These are phyloP conservation scores for Orestias chungarensis DNA, from an alignment of 2,797 vertebrate genomes.

Conservation along the genomic window DNA sequence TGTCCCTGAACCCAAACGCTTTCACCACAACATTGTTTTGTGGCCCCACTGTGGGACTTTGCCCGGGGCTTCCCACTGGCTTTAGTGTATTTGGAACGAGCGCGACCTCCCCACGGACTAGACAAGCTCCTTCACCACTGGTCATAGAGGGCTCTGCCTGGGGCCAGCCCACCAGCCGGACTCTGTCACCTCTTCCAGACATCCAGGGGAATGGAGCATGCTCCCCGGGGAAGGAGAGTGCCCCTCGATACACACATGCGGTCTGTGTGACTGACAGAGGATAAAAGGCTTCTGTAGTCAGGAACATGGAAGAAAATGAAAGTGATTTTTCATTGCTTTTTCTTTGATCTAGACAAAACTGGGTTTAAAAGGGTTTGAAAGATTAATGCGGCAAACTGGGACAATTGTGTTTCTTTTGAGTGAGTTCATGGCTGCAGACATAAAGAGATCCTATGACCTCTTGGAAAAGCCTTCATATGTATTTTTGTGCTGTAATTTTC, in stretches of 20 bases:
- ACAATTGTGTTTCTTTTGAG: constrained; percentile 6
- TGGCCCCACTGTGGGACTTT: constrained; percentile 63
- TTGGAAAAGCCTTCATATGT: not conserved
- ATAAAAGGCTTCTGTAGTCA: not conserved
- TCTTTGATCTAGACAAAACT: constrained; percentile 4
- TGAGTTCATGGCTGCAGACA: not conserved
- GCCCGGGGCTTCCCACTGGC: constrained; percentile 70
- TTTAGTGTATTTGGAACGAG: constrained; percentile 59
- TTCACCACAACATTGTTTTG: constrained; percentile 67
- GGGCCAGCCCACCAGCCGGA: constrained; percentile 61
- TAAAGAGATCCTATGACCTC: not conserved
- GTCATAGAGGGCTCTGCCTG: constrained; percentile 49
- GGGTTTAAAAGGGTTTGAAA: constrained; percentile 10
- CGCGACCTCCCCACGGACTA: constrained; percentile 56
- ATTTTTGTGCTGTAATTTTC: not conserved
- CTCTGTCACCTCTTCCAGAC: constrained; percentile 50
- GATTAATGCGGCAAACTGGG: constrained; percentile 4
- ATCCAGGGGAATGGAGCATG: constrained; percentile 33
- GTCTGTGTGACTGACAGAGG: constrained; percentile 23
- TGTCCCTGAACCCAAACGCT: constrained; percentile 55
- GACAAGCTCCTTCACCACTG: constrained; percentile 42
- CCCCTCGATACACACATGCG: constrained; percentile 18
- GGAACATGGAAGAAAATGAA: constrained; percentile 6
- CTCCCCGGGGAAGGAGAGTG: constrained; percentile 26
- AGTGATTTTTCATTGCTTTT: not conserved